Base-by-base conservation (phyloP, 2,888 invertebrate species). In the Chironomus tentans region DNA sequence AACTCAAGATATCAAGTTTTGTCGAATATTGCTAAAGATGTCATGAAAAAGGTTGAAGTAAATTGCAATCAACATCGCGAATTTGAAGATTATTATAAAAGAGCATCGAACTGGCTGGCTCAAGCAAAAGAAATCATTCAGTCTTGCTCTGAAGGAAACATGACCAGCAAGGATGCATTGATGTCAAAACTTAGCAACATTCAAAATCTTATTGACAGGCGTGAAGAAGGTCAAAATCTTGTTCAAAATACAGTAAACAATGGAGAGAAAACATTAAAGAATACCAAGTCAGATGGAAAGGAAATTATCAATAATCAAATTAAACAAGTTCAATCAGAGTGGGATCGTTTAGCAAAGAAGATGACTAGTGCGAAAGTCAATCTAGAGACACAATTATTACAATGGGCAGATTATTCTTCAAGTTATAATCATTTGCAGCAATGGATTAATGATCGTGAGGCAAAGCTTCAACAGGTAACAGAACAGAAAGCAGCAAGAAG, bases 401-500 rank as follows among this genome's bases (percentile, higher is more conserved):
- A 97, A 88, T 97, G 97, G 97, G 95, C 95, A 6, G 95, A 97
- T 82, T 97, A 96, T 82, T 95, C 94, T 82, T 95, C 95, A 76
- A 95, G 95, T 77, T 96, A 94, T 82, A 90, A 92, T 18, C 95
- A 96, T 82, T 85, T 97, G 24, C 93, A 95, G 81, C 93, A 95
- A 87, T 97, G 97, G 96, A 93, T 98, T 77, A 91, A 91, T 47
- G 97, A 97, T 80, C 89, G 95, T 79, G 96, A 97, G 86, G 93
- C 94, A 4, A 94, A 96, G 84, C 83, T 95, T 70, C 94, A 94
- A 84, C 93, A 95, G 86, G 95, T 94, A 71, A 91, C 91, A 79
- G 94, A 94, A 82, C 92, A 91, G 79, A 94, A 93, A 84, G 89
- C 92, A 47, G 88, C 90, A 15, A 92, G 92, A 81, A 90, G 91